Percentiles rank a stretch among this genome's conserved stretches.
Evolutionary conservation across 1,140 invertebrate species (phyloP).

Genomic region (Brachionus plicatilis): DNA sequence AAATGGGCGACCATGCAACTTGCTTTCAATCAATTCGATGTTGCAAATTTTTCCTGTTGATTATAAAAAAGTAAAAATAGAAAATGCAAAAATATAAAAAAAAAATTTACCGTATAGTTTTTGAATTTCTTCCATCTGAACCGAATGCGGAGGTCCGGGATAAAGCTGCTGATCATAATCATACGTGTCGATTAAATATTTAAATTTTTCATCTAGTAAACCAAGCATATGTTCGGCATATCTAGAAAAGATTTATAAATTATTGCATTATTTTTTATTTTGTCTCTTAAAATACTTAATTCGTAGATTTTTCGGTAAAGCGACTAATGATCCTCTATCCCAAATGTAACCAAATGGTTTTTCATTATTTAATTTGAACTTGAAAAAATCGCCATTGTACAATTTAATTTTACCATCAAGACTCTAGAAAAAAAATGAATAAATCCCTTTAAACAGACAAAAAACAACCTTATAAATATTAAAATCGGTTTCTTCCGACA

Average conservation of each 20-base stretch:
- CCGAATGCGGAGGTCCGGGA: constrained; percentile 18
- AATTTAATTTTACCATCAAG: background rate
- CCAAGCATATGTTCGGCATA: background rate
- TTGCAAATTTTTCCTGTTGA: background rate
- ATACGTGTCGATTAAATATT: constrained; percentile 19
- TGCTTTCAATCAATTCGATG: background rate
- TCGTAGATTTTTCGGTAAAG: background rate
- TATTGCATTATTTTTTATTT: background rate
- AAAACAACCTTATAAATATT: background rate
- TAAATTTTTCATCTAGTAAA: background rate
- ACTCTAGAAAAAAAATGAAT: background rate
- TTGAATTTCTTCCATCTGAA: constrained; percentile 1
- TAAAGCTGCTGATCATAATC: constrained; percentile 7
- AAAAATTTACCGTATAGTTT: background rate
- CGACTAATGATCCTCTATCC: constrained; percentile 29
- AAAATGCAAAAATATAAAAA: background rate
- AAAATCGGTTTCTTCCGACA: background rate
- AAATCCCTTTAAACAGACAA: background rate
- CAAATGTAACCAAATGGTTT: constrained; percentile 1
- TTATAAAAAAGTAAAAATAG: background rate
- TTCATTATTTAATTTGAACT: background rate
- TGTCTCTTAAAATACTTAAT: background rate
- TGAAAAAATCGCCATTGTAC: constrained; percentile 35
- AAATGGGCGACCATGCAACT: background rate
- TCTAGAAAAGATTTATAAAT: background rate